Evolutionary conservation across 2,113 vertebrate genomes (phyloP).

Genomic region (Climacteris rufus): DNA sequence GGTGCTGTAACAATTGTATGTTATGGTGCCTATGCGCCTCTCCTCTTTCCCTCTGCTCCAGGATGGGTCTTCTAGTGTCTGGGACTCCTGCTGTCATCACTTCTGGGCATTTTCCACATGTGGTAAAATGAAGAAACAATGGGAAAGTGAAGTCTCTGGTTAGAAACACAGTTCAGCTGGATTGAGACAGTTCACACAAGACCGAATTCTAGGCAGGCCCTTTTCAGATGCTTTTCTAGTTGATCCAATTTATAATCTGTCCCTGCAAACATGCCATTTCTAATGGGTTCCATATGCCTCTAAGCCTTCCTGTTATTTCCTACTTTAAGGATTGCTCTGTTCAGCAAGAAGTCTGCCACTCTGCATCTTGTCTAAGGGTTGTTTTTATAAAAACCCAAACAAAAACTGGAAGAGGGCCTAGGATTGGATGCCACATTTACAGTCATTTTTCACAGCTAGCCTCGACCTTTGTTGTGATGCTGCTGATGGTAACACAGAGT

Average conservation of each 20-base stretch:
- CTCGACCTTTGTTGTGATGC: neutral
- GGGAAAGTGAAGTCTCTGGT: neutral
- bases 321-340: slow-evolving; percentile 25
- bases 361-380: slow-evolving; percentile 9
- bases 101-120: neutral
- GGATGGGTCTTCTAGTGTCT: neutral
- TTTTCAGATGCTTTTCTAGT: slow-evolving; percentile 42
- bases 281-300: slow-evolving; percentile 61
- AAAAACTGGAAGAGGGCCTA: slow-evolving; percentile 32
- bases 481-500: neutral
- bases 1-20: neutral
- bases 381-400: neutral
- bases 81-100: neutral
- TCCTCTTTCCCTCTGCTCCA: neutral
- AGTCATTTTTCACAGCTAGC: slow-evolving; percentile 12
- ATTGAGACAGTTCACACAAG: slow-evolving; percentile 3
- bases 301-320: slow-evolving; percentile 37
- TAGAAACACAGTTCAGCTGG: neutral
- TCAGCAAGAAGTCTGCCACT: slow-evolving; percentile 47
- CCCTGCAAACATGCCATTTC: slow-evolving; percentile 51
- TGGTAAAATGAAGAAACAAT: neutral
- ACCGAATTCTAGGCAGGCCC: neutral
- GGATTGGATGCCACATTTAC: neutral
- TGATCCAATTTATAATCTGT: slow-evolving; percentile 59
- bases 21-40: neutral